A percentile compares a stretch with the other conserved stretches of the same genome.
Conservation (phyloP, 2,797 vertebrate genomes). For the Propithecus perrieri region DNA sequence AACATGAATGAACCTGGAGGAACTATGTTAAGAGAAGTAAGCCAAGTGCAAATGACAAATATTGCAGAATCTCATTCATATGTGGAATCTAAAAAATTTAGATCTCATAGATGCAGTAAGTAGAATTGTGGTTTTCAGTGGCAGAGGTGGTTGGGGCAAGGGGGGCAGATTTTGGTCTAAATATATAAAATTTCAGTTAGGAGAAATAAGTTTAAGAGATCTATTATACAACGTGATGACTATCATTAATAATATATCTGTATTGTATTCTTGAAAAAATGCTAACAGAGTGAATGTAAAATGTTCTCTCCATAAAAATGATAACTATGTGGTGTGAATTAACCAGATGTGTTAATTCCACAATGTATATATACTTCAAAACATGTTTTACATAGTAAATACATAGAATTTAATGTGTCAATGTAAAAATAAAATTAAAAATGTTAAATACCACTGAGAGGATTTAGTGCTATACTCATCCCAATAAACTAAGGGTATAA, state of each 20-base stretch:
- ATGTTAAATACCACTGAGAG: background rate
- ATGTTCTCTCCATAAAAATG: background rate
- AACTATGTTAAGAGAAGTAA: background rate
- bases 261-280: background rate
- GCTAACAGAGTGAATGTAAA: background rate
- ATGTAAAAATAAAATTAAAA: background rate
- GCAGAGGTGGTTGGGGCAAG: background rate
- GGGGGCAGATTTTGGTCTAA: background rate
- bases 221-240: background rate
- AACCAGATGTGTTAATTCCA: background rate
- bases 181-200: background rate
- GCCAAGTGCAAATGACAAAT: background rate
- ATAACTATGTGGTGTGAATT: background rate
- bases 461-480: background rate
- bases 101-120: background rate
- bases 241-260: background rate
- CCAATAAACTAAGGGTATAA: background rate
- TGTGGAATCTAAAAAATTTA: background rate
- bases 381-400: background rate
- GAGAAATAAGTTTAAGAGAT: background rate
- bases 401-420: background rate
- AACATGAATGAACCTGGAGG: background rate
- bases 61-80: background rate
- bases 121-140: background rate
- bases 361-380: background rate